A percentile compares a stretch with the other conserved stretches of the same genome.
phyloP scores from a whole-genome alignment of 2,797 vertebrate species.

The Rhynchonycteris naso region DNA sequence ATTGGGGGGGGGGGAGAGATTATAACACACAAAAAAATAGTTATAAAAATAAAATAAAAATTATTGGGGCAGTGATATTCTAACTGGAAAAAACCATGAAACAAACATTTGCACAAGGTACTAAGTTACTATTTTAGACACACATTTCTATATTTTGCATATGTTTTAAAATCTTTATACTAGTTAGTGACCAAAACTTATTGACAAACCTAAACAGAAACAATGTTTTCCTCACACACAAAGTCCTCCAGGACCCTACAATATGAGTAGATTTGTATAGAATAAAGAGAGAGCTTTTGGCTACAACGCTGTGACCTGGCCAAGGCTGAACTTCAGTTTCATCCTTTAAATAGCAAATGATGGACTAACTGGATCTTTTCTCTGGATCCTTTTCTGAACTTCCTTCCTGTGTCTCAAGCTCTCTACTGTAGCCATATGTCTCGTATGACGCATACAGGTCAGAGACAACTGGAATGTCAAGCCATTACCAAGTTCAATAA shows the following conservation, averaged over 20 bases:
- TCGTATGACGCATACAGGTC: slow-evolving; percentile 38
- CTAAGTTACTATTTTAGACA: background rate
- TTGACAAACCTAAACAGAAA: background rate
- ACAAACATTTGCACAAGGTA: background rate
- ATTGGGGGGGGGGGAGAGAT: background rate
- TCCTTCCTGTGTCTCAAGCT: slow-evolving; percentile 29
- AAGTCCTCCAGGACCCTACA: background rate
- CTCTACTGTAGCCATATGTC: slow-evolving; percentile 54
- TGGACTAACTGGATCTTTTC: background rate
- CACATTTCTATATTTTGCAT: background rate
- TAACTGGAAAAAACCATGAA: background rate
- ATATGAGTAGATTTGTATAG: background rate
- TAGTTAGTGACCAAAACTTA: background rate
- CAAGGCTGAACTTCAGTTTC: background rate
- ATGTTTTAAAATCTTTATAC: background rate
- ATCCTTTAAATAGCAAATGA: slow-evolving; percentile 39
- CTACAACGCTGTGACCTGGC: background rate
- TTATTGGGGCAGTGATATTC: background rate
- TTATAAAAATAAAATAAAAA: slow-evolving; percentile 5
- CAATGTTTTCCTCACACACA: background rate
- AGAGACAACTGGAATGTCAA: slow-evolving; percentile 65
- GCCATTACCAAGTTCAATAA: slow-evolving; percentile 51
- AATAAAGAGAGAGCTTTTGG: background rate
- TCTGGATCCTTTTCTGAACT: slow-evolving; percentile 45
- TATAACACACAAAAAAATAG: background rate